Evolutionary conservation across 2,113 vertebrate species (phyloP).

Genomic region (Pleuronectes platessa): DNA sequence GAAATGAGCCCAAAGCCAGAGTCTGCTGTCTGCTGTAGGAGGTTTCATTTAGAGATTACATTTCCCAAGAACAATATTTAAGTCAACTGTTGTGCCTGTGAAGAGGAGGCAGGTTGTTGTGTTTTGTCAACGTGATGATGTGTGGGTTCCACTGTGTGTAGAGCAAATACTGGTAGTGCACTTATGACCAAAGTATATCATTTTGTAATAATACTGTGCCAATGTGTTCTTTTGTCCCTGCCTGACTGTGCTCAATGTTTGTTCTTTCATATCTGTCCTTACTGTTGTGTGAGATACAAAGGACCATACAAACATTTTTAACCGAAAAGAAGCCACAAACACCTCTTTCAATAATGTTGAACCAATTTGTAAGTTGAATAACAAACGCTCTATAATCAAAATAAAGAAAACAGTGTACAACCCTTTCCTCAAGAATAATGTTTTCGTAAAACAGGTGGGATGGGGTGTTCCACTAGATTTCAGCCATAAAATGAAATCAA

Average conservation of each 20-base stretch:
- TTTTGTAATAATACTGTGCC: slow-evolving; percentile 30
- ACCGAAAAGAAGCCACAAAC: no score
- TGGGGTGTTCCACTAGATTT: background rate
- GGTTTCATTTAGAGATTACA: slow-evolving; percentile 54
- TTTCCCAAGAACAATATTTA: slow-evolving; percentile 58
- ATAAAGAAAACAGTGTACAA: slow-evolving; percentile 25
- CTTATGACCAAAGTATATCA: slow-evolving; percentile 34
- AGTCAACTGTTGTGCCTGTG: slow-evolving; percentile 48
- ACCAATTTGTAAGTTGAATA: slow-evolving; percentile 1
- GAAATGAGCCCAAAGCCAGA: slow-evolving; percentile 70
- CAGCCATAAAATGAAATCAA: no score
- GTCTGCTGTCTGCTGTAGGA: slow-evolving; percentile 68
- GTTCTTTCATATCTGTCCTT: slow-evolving; percentile 14
- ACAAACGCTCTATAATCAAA: slow-evolving; percentile 2
- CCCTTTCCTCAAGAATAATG: background rate
- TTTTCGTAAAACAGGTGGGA: background rate
- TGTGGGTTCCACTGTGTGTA: slow-evolving; percentile 33
- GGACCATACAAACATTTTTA: background rate
- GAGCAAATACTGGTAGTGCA: slow-evolving; percentile 12
- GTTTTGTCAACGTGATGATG: background rate
- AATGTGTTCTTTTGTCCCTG: slow-evolving; percentile 1
- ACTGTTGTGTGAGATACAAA: slow-evolving; percentile 16
- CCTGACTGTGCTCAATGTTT: slow-evolving; percentile 14
- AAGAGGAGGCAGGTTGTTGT: background rate
- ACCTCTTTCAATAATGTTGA: no score